phyloP scores from a whole-genome alignment of 2,888 invertebrate genomes.

The Cephus nigrinus region DNA sequence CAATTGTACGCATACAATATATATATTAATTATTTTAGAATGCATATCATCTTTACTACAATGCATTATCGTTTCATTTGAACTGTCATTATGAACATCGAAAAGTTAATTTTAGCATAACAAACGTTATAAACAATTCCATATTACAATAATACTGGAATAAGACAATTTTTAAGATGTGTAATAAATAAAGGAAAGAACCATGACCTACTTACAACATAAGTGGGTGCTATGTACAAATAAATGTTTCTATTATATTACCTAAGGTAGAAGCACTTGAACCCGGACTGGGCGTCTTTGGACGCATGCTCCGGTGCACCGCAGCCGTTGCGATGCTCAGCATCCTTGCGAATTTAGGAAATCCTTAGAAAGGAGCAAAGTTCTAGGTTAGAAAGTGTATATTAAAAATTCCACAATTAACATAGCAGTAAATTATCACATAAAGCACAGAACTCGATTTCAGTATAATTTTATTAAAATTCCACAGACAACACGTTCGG shows the following conservation, averaged over 20 bases:
- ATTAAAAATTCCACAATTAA: not conserved
- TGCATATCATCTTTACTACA: not conserved
- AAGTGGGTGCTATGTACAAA: not conserved
- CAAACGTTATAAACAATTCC: conserved; percentile 6
- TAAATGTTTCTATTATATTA: conserved; percentile 12
- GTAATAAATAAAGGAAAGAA: not conserved
- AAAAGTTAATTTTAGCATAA: not conserved
- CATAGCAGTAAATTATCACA: not conserved
- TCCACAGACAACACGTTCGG: not conserved
- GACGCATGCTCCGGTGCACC: conserved; percentile 20
- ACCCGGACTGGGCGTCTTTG: conserved; percentile 11
- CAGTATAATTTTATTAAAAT: not conserved
- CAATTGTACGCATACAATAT: no score
- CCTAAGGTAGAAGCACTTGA: conserved; percentile 12
- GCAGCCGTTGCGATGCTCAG: conserved; percentile 18
- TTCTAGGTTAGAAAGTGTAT: conserved; percentile 1
- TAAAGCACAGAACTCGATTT: not conserved
- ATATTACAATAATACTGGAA: not conserved
- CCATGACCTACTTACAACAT: not conserved
- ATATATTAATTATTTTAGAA: no score
- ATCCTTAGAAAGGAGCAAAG: not conserved
- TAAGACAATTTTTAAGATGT: conserved; percentile 1
- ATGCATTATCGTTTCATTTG: not conserved
- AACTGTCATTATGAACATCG: not conserved
- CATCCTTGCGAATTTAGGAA: conserved; percentile 13